A percentile compares a stretch with the other conserved stretches of the same genome.
Evolutionary conservation across 2,888 invertebrate genomes (phyloP).

Genomic region (Brachylomia viminalis): DNA sequence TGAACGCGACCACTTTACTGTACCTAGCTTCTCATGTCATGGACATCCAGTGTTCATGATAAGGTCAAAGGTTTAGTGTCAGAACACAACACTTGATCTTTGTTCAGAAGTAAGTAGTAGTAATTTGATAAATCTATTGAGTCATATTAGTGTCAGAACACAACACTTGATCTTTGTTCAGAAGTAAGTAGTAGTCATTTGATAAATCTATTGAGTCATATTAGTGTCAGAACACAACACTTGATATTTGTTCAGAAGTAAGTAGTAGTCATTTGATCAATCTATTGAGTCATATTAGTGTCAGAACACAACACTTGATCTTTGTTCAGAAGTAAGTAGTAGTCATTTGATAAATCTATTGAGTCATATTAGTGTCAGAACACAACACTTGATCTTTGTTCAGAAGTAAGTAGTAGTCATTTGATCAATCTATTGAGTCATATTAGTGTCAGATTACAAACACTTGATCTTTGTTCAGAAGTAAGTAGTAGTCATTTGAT

Average conservation of each 20-base stretch:
- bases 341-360: no score
- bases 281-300: not conserved
- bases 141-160: not conserved
- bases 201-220: not conserved
- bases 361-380: not conserved
- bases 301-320: no score
- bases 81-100: not conserved
- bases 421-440: not conserved
- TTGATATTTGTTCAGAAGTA: not conserved
- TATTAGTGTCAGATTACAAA: no score
- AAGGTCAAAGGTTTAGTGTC: not conserved
- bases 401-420: not conserved
- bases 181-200: not conserved
- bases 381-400: not conserved
- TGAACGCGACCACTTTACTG: not conserved
- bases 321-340: no score
- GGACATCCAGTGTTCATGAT: not conserved
- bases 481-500: no score
- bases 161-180: not conserved
- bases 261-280: not conserved
- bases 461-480: no score
- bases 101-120: not conserved
- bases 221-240: not conserved
- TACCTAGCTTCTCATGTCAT: not conserved
- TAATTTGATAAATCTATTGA: not conserved